Conservation (phyloP, 1,140 invertebrate species). For the Tyrophagus putrescentiae region DNA sequence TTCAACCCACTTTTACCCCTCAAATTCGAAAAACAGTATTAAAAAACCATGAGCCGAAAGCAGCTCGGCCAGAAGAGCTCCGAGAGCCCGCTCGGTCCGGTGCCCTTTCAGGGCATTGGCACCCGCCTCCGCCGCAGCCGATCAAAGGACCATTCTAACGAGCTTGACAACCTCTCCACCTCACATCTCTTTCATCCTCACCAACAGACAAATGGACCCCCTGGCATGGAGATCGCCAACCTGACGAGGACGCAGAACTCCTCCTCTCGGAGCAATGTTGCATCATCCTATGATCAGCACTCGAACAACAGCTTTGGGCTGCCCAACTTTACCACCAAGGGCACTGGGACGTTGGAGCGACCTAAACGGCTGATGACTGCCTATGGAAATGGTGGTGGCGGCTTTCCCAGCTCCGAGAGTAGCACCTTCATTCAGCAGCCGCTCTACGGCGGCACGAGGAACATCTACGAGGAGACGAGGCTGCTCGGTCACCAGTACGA, state of each 20-base stretch:
- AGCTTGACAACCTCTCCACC: neutral
- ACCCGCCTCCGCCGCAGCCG: neutral
- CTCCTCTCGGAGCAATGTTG: too few species aligned
- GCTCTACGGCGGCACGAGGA: too few species aligned
- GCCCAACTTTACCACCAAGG: neutral
- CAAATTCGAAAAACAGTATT: neutral
- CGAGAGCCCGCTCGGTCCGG: too few species aligned
- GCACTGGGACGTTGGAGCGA: conserved; percentile 14
- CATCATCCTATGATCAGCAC: too few species aligned
- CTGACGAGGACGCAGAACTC: neutral
- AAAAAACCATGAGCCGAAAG: neutral
- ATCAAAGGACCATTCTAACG: conserved; percentile 3
- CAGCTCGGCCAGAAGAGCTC: neutral
- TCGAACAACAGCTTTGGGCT: neutral
- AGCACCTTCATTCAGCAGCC: too few species aligned
- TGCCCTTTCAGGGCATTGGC: conserved; percentile 13
- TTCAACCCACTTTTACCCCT: too few species aligned
- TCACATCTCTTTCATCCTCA: too few species aligned
- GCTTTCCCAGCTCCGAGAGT: too few species aligned
- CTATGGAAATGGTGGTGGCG: too few species aligned
- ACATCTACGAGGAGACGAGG: neutral
- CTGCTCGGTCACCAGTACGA: conserved; percentile 6
- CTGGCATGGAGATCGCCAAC: neutral
- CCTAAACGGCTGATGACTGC: neutral
- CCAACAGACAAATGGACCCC: too few species aligned